Evolutionary conservation across 2,888 invertebrate genomes (phyloP).

Genomic region (Leptopilina myrica): DNA sequence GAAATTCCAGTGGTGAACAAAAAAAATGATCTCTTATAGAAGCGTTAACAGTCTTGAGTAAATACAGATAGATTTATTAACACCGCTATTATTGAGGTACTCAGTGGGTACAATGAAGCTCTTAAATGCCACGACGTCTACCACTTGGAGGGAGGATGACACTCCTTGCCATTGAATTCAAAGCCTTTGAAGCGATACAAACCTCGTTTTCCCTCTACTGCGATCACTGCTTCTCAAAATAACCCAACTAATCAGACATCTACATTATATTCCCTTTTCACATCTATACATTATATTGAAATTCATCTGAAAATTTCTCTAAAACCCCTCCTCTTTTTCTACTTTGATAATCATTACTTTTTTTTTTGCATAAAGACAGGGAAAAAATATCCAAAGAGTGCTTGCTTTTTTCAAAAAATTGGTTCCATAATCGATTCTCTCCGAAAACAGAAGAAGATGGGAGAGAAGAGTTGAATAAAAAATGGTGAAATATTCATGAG

Average conservation of each 20-base stretch:
- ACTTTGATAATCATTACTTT: too few species aligned
- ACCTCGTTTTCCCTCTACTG: neutral
- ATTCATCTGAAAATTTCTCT: neutral
- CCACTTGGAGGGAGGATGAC: slow-evolving; percentile 19
- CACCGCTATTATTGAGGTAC: neutral
- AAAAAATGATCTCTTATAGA: too few species aligned
- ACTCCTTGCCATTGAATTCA: slow-evolving; percentile 22
- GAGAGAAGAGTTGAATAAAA: neutral
- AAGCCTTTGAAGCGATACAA: neutral
- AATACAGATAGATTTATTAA: slow-evolving; percentile 23
- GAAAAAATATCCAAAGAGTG: too few species aligned
- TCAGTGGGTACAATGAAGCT: slow-evolving; percentile 24
- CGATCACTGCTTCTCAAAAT: slow-evolving; percentile 20
- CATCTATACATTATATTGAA: too few species aligned
- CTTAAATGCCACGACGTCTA: slow-evolving; percentile 13
- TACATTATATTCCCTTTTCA: too few species aligned
- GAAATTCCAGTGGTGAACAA: too few species aligned
- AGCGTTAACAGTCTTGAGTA: neutral
- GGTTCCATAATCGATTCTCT: too few species aligned
- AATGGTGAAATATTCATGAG: neutral
- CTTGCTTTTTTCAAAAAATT: too few species aligned
- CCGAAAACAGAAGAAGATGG: too few species aligned
- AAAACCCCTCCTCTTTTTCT: too few species aligned
- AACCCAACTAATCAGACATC: too few species aligned
- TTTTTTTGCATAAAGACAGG: too few species aligned